Evolutionary conservation across 2,113 vertebrate genomes (phyloP).

Genomic region (Rynchops niger): DNA sequence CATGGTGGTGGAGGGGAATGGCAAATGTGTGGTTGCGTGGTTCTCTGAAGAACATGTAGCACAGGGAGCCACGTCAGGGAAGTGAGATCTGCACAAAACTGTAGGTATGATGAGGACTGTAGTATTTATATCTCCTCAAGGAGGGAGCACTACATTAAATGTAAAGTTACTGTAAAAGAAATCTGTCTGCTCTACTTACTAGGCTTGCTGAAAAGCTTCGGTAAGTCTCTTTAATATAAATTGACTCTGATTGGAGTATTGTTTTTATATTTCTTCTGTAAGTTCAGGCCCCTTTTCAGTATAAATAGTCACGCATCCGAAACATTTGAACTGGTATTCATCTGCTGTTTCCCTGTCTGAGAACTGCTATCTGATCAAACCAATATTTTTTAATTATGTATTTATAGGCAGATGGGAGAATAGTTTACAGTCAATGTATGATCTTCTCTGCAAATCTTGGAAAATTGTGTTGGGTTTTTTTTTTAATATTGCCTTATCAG

Average conservation of each 20-base stretch:
- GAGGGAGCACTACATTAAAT: neutral
- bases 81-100: neutral
- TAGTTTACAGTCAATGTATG: slow-evolving; percentile 71
- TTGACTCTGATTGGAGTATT: slow-evolving; percentile 21
- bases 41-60: neutral
- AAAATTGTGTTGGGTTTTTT: slow-evolving; percentile 66
- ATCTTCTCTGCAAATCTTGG: slow-evolving; percentile 67
- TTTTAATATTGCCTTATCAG: slow-evolving; percentile 77
- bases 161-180: slow-evolving; percentile 7
- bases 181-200: neutral
- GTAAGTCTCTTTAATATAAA: neutral
- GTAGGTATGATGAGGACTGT: neutral
- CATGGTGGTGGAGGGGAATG: neutral
- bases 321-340: slow-evolving; percentile 72
- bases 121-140: neutral
- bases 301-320: slow-evolving; percentile 59
- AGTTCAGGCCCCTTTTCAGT: slow-evolving; percentile 64
- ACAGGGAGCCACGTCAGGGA: neutral
- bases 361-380: slow-evolving; percentile 75
- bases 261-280: slow-evolving; percentile 57
- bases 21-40: neutral
- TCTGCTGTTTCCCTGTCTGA: slow-evolving; percentile 60
- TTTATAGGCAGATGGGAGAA: slow-evolving; percentile 75
- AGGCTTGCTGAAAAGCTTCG: neutral
- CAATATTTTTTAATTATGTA: slow-evolving; percentile 77